These are phyloP conservation scores for Morone chrysops DNA, from an alignment of 2,113 vertebrate genomes.

Conservation along the genomic window DNA sequence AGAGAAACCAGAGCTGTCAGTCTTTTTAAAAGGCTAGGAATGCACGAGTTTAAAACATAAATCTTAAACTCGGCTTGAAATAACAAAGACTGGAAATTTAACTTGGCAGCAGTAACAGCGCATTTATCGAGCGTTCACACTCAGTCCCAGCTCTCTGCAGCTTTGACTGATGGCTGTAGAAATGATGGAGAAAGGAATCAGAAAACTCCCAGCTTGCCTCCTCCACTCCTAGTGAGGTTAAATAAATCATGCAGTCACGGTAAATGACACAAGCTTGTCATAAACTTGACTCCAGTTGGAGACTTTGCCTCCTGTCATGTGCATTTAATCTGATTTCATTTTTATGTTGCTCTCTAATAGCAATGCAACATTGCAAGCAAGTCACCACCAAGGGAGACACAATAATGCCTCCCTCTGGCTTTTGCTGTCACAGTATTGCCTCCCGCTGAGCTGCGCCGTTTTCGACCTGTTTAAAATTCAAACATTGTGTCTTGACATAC, in stretches of 20 bases:
- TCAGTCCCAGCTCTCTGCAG: slow-evolving; percentile 25
- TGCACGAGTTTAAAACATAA: slow-evolving; percentile 15
- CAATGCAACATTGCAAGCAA: slow-evolving; percentile 33
- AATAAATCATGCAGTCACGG: slow-evolving; percentile 67
- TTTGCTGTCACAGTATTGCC: slow-evolving; percentile 43
- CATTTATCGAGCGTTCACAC: slow-evolving; percentile 56
- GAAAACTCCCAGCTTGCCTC: slow-evolving; percentile 56
- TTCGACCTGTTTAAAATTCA: slow-evolving; percentile 65
- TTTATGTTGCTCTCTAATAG: slow-evolving; percentile 60
- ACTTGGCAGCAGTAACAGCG: slow-evolving; percentile 44
- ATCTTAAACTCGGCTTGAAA: slow-evolving; percentile 35
- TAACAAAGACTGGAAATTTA: slow-evolving; percentile 52
- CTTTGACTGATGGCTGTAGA: slow-evolving; percentile 71
- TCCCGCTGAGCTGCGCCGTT: slow-evolving; percentile 39
- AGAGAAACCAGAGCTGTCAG: background rate
- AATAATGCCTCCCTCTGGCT: slow-evolving; percentile 69
- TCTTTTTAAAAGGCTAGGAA: slow-evolving; percentile 17
- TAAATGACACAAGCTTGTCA: slow-evolving; percentile 63
- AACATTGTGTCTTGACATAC: slow-evolving; percentile 53
- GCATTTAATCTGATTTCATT: slow-evolving; percentile 74
- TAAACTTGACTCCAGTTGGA: slow-evolving; percentile 56
- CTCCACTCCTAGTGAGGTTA: slow-evolving; percentile 34
- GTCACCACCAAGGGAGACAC: slow-evolving; percentile 62
- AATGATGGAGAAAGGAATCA: slow-evolving; percentile 71
- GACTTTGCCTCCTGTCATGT: slow-evolving; percentile 65